Conservation (phyloP, 2,888 invertebrate species). For the Kuschelorhynchus macadamiae region DNA sequence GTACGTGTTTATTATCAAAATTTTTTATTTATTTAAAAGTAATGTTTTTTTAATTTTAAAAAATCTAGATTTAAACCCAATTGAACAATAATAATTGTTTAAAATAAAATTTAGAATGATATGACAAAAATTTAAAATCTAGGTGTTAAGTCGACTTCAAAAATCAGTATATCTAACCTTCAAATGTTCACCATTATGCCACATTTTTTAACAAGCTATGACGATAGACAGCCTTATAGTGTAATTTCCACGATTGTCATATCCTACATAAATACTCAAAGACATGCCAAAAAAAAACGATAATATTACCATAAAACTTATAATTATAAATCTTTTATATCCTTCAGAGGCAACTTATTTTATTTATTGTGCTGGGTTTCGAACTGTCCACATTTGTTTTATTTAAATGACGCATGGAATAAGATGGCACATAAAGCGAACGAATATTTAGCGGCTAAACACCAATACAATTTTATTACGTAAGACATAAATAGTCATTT, state of each 20-base stretch:
- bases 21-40: too few species aligned
- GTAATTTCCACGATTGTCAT: not conserved
- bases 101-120: too few species aligned
- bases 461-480: conserved; percentile 19
- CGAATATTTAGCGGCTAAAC: conserved; percentile 8
- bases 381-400: conserved; percentile 2
- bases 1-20: too few species aligned
- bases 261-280: not conserved
- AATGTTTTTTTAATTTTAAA: too few species aligned
- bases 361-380: not conserved
- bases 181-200: too few species aligned
- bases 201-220: not conserved
- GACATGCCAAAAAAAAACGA: not conserved
- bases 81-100: too few species aligned
- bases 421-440: not conserved
- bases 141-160: too few species aligned
- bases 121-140: too few species aligned
- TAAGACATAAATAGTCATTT: too few species aligned
- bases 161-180: too few species aligned
- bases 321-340: conserved; percentile 15
- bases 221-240: not conserved
- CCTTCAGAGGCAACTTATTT: conserved; percentile 11
- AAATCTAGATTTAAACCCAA: too few species aligned
- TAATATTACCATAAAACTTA: conserved; percentile 26
- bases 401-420: not conserved